Base-by-base conservation (phyloP, 2,797 vertebrate species). In the Syngnathus rostellatus region DNA sequence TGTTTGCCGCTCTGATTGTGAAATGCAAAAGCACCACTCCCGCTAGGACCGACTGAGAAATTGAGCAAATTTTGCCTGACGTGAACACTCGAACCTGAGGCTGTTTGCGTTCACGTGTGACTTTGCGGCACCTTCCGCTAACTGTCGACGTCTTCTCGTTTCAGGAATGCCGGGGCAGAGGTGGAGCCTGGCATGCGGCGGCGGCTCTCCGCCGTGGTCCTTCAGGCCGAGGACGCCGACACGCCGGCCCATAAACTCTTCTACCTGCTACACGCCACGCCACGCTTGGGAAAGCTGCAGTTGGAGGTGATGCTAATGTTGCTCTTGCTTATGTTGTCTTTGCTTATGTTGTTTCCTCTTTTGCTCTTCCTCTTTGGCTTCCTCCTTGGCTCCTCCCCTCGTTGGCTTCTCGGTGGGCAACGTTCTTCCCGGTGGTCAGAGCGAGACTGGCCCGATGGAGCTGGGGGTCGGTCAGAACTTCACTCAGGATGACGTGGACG, bases 391-490 rank as follows among this genome's bases (percentile, higher is more conserved):
- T 3, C 5, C 14, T 6, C 9, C 6, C 46, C 46, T 48, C 17
- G 14, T 17, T 1, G 45, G 12, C 19, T 8, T n/a, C 6, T 19
- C 17, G 7, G 17, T 50, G 31, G 31, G 3, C 31, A 31, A 31
- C 31, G 31, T 31, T 31, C 31, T 31, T 31, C 31, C 31, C 31
- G 31, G 31, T 31, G 31, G 31, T 40, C 80, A 92, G 90, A 77
- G 54, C 1, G 71, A 62, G 9, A 58, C 50, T 1, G 85, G 77
- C 10, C 90, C 85, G 87, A 65, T n/a, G 2, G 72, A 73, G n/a
- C 75, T 93, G 61, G 80, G 65, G 5, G 63, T 85, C 3, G 84
- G 74, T 72, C 88, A 86, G 83, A 92, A 90, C 81, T 92, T 92
- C 71, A 89, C 84, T 3, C 81, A 79, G 82, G 85, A 90, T 0